Base-by-base conservation (phyloP, 2,888 invertebrate genomes). In the Lumbricus terrestris region DNA sequence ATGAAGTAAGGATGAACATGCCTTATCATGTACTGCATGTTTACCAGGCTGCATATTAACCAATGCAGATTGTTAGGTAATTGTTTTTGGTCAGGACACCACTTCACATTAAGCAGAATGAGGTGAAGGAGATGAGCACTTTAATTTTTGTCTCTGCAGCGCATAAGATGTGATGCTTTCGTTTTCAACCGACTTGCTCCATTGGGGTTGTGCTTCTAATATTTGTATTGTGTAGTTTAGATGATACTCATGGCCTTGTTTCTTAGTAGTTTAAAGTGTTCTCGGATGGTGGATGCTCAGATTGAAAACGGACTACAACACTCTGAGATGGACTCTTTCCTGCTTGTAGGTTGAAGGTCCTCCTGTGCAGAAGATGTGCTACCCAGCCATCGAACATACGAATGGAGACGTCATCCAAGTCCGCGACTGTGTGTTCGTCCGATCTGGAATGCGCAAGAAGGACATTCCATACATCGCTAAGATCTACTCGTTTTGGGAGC, bases 401-500 rank as follows among this genome's bases (percentile, higher is more conserved):
- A 97, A 97, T 95, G 91, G 91, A n/a, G 98, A 98, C 90, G 97
- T 97, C 91, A 97, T 99, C 93, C 96, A 96, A 95, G 97, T 97
- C 69, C 96, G 97, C 90, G 98, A 99, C 96, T 98, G 98, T 95
- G 98, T 99, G 90, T 96, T 99, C 91, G 96, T 99, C 92, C 97
- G 97, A 93, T 98, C 98, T 88, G 97, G 97, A 90, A 96, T 96
- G 94, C 96, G 96, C 93, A 97, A 97, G 93, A 97, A 97, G 93
- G 97, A 98, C 94, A 96, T 98, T 93, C 99, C 99, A 38, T 99
- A 97, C 95, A 98, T 99, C 90, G 99, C 98, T 89, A 97, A 98
- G 95, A 97, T 99, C 92, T 97, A 98, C 90, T 97, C 97, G 91
- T 96, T 99, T 54, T 99, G 98, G 98, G 98, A 98, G 95, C 69